Percentiles rank a stretch among this genome's conserved stretches.
Conservation (phyloP, 2,888 invertebrate genomes). For the Nysson spinosus region DNA sequence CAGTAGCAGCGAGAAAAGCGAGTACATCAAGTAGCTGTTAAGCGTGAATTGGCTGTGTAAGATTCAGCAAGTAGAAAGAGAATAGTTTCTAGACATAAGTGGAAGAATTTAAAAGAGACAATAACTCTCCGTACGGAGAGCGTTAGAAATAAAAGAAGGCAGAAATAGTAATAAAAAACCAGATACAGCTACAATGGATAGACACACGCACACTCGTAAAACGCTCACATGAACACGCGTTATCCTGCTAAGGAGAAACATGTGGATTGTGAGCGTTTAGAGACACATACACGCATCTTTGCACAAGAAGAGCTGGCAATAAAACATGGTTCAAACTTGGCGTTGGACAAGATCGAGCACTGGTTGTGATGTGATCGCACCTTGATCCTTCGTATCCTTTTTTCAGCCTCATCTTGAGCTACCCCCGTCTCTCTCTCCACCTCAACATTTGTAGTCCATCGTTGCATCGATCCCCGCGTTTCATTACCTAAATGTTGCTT, state of each 20-base stretch:
- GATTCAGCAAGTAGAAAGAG: conserved; percentile 14
- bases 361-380: conserved; percentile 69
- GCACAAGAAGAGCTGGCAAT: conserved; percentile 12
- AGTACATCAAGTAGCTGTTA: conserved; percentile 4
- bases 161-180: conserved; percentile 11
- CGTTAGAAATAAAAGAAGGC: background rate
- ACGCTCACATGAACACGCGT: too few species aligned
- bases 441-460: conserved; percentile 62
- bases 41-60: background rate
- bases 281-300: conserved; percentile 13
- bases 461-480: conserved; percentile 64
- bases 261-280: background rate
- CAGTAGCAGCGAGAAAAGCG: conserved; percentile 7
- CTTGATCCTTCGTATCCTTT: conserved; percentile 71
- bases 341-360: conserved; percentile 63
- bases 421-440: conserved; percentile 64
- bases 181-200: conserved; percentile 14
- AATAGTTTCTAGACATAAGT: conserved; percentile 17
- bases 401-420: conserved; percentile 65
- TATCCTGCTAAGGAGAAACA: too few species aligned
- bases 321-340: conserved; percentile 43
- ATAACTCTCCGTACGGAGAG: background rate
- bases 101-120: conserved; percentile 11
- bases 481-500: conserved; percentile 72
- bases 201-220: conserved; percentile 7